phyloP scores from a whole-genome alignment of 2,888 invertebrate genomes.

The Thymelicus sylvestris region DNA sequence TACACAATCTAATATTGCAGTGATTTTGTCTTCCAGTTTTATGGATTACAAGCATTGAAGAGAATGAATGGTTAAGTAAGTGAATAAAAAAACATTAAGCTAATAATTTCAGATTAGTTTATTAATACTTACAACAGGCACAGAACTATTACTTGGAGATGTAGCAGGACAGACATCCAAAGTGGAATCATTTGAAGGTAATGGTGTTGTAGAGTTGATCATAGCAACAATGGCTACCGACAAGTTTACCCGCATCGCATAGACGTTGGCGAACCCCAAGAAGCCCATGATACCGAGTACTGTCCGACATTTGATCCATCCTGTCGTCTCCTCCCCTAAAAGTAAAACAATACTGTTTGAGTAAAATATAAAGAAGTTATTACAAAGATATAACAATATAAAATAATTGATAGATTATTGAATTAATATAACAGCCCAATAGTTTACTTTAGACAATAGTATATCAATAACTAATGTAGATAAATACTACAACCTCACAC shows the following conservation, averaged over 20 bases:
- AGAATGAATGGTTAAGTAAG: too few species aligned
- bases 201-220: conserved; percentile 90
- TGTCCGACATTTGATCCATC: conserved; percentile 89
- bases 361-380: conserved; percentile 34
- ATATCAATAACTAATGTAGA: too few species aligned
- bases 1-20: too few species aligned
- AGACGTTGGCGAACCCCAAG: conserved; percentile 94
- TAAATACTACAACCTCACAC: too few species aligned
- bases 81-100: too few species aligned
- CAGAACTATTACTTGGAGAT: conserved; percentile 69
- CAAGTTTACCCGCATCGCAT: conserved; percentile 95
- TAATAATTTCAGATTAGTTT: too few species aligned
- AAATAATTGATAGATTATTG: too few species aligned
- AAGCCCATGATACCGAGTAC: conserved; percentile 94
- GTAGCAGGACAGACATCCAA: conserved; percentile 86
- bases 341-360: not conserved
- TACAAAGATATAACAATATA: conserved; percentile 22
- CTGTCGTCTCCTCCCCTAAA: conserved; percentile 85
- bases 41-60: too few species aligned
- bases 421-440: too few species aligned
- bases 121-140: conserved; percentile 65
- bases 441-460: too few species aligned
- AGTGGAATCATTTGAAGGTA: conserved; percentile 81
- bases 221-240: conserved; percentile 98
- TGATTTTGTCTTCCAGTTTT: too few species aligned